A percentile compares a stretch with the other conserved stretches of the same genome.
These are phyloP conservation scores for Drosophila cardini DNA, from an alignment of 1,140 invertebrate genomes.

Conservation along the genomic window DNA sequence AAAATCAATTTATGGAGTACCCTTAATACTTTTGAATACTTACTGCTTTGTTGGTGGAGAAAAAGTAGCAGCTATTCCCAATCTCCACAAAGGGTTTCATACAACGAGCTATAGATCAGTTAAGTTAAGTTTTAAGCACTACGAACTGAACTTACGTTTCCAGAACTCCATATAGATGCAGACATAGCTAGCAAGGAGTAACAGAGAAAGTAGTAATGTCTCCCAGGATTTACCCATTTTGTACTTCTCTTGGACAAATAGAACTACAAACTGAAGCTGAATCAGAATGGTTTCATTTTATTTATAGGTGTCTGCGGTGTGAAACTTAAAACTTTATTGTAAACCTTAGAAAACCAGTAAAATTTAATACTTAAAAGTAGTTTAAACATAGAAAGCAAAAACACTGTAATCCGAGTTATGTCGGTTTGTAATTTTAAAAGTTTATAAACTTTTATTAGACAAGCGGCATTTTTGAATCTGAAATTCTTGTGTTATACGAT, in stretches of 20 bases:
- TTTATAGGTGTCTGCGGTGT: conserved; percentile 22
- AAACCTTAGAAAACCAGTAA: no score
- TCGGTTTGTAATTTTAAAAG: no score
- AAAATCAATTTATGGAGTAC: no score
- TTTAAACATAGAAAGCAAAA: no score
- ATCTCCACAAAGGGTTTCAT: conserved; percentile 57
- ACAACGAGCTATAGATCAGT: conserved; percentile 41
- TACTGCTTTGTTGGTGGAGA: conserved; percentile 64
- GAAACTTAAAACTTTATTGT: neutral
- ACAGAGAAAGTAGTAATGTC: conserved; percentile 12
- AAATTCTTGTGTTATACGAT: no score
- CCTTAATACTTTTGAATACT: conserved; percentile 8
- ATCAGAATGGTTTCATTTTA: neutral
- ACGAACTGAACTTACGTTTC: conserved; percentile 34
- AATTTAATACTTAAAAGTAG: no score
- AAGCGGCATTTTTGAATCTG: no score
- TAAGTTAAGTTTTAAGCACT: neutral
- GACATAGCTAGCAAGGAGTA: conserved; percentile 41
- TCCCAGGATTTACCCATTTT: conserved; percentile 43
- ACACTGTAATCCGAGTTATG: no score
- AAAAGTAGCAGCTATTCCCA: conserved; percentile 56
- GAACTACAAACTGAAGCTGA: neutral
- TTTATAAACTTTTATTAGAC: no score
- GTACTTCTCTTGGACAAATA: neutral
- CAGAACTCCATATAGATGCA: conserved; percentile 47